Evolutionary conservation across 2,888 invertebrate species (phyloP), one percentile per base, ranked within the genome.

Genomic region (Caenorhabditis zanzibari): DNA sequence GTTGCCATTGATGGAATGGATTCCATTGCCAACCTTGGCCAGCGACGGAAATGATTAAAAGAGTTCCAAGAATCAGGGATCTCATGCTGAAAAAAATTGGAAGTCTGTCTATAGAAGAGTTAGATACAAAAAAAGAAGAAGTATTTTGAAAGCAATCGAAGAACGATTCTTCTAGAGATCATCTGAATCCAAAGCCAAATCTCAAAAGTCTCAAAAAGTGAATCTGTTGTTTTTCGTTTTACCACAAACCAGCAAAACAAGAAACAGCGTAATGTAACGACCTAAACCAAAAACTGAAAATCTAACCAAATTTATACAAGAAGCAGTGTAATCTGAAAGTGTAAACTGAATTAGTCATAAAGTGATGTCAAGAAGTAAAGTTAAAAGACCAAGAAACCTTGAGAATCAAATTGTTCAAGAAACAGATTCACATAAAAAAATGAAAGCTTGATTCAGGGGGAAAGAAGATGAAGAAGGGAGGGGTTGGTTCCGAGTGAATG

Each of bases 1-100:
- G 84, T 22, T 75, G 75, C 84, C 80, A 84, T 72, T 84, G 84
- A 58, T 84, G 64, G 72, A 84, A 84, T 32, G 84, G 84, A 44
- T 84, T 80, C 71, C 71, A 84, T 69, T 83, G 83, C 84, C 84
- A 84, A 14, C 80, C 80, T 49, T 84, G 84, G 14, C 52, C 76
- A 32, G 61, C 35, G 24, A 68, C 63, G 41, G 44, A 63, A 19
- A 63, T 24, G 38, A 79, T 72, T 14, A 79, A 26, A 16, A 79
- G 63, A 47, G 44, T 61, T 59, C 61, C 71, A 19, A 79, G 54
- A 12, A 71, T 54, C 28, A 77, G 69, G 22, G 6, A 44, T 16
- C 19, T 44, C 69, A 77, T 69, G 5, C 69, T 77, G 61, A 6
- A 76, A 58, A 52, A 14, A 12, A n/a, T n/a, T n/a, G n/a, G n/a